Evolutionary conservation across 2,888 invertebrate species (phyloP).

Genomic region (Hesperia comma): DNA sequence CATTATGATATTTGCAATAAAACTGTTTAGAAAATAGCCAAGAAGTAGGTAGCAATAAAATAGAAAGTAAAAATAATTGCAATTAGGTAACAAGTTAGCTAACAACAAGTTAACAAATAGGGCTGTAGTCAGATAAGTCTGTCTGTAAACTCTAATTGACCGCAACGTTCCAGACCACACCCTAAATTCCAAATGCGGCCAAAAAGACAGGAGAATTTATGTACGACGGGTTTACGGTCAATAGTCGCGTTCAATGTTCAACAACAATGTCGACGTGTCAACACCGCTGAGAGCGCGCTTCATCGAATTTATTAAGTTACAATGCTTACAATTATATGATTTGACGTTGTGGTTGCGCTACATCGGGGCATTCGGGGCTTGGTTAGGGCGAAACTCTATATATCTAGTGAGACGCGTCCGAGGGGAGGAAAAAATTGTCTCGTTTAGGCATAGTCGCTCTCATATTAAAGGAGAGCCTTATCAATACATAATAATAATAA

Average conservation of each 20-base stretch:
- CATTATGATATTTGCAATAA: too few relatives aligned
- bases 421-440: background rate
- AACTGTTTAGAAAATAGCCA: too few relatives aligned
- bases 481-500: too few relatives aligned
- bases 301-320: slow-evolving; percentile 19
- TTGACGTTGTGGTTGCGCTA: slow-evolving; percentile 34
- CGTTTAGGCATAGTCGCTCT: too few relatives aligned
- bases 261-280: slow-evolving; percentile 1
- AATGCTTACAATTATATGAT: slow-evolving; percentile 13
- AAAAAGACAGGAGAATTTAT: background rate
- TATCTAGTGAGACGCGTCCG: background rate
- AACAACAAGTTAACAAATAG: too few relatives aligned
- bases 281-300: slow-evolving; percentile 11
- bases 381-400: slow-evolving; percentile 23
- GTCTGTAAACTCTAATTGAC: background rate
- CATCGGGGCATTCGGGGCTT: slow-evolving; percentile 20
- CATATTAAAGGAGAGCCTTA: too few relatives aligned
- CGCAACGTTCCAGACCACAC: background rate
- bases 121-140: background rate
- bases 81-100: too few relatives aligned
- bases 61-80: too few relatives aligned
- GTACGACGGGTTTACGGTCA: background rate
- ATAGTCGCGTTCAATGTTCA: background rate
- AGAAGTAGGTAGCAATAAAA: too few relatives aligned
- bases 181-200: background rate